Percentiles rank a stretch among this genome's conserved stretches.
These are phyloP conservation scores for Hoplostethus atlanticus DNA, from an alignment of 2,797 vertebrate species.

Conservation along the genomic window DNA sequence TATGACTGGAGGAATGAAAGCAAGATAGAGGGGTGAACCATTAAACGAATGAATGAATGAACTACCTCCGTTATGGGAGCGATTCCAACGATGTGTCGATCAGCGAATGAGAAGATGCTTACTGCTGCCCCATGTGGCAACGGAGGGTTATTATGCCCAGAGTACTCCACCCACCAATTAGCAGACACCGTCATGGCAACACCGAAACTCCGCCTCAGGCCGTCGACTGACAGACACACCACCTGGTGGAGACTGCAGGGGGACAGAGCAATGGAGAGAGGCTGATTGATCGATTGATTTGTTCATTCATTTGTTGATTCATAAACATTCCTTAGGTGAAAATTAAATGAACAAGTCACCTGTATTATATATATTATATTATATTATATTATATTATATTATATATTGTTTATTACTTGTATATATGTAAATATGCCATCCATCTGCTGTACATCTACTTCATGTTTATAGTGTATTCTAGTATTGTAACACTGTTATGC, in stretches of 20 bases:
- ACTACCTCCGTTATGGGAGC: slow-evolving; percentile 79
- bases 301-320: background rate
- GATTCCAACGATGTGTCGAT: slow-evolving; percentile 79
- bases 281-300: background rate
- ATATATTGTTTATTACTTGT: too few species aligned
- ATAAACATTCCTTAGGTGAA: background rate
- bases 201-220: slow-evolving; percentile 69
- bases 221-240: slow-evolving; percentile 75
- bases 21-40: background rate
- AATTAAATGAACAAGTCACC: too few species aligned
- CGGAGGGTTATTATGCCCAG: slow-evolving; percentile 27
- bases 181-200: slow-evolving; percentile 77
- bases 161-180: slow-evolving; percentile 84
- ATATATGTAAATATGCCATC: too few species aligned
- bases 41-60: background rate
- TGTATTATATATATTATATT: too few species aligned
- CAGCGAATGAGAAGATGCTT: slow-evolving; percentile 78
- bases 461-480: too few species aligned
- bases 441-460: too few species aligned
- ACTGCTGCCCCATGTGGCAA: slow-evolving; percentile 54
- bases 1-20: too few species aligned
- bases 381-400: too few species aligned
- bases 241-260: slow-evolving; percentile 74
- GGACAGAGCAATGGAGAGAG: background rate
- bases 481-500: too few species aligned